phyloP scores from a whole-genome alignment of 2,113 vertebrate genomes.

The Corydoras maculifer region DNA sequence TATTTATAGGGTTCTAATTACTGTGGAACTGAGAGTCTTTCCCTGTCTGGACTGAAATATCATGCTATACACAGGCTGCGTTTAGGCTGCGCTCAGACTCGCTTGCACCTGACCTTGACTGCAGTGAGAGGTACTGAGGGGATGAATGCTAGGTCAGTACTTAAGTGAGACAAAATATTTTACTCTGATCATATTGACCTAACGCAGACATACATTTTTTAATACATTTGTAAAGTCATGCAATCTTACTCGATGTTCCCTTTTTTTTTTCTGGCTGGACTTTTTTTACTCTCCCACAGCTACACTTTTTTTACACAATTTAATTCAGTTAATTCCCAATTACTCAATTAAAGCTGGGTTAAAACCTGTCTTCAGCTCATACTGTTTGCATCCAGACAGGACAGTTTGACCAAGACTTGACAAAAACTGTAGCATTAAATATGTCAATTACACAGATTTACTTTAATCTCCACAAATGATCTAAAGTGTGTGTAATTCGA shows the following conservation, averaged over 20 bases:
- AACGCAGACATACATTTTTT: too few species aligned
- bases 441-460: neutral
- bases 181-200: too few species aligned
- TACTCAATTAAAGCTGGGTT: constrained; percentile 30
- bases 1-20: constrained; percentile 29
- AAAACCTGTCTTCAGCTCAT: constrained; percentile 10
- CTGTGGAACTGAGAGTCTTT: constrained; percentile 23
- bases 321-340: constrained; percentile 41
- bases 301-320: constrained; percentile 9
- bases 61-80: constrained; percentile 1
- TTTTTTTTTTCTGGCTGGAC: neutral
- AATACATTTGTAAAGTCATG: too few species aligned
- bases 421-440: neutral
- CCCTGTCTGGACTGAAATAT: constrained; percentile 5
- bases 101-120: too few species aligned
- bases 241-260: neutral
- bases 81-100: too few species aligned
- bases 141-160: too few species aligned
- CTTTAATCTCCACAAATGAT: neutral
- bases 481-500: neutral
- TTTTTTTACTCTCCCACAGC: neutral
- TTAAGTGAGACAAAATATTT: too few species aligned
- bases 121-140: too few species aligned
- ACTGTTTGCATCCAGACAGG: constrained; percentile 1
- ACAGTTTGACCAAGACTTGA: too few species aligned